Evolutionary conservation across 2,113 vertebrate genomes (phyloP).

Genomic region (Apistogramma diplotaenia): DNA sequence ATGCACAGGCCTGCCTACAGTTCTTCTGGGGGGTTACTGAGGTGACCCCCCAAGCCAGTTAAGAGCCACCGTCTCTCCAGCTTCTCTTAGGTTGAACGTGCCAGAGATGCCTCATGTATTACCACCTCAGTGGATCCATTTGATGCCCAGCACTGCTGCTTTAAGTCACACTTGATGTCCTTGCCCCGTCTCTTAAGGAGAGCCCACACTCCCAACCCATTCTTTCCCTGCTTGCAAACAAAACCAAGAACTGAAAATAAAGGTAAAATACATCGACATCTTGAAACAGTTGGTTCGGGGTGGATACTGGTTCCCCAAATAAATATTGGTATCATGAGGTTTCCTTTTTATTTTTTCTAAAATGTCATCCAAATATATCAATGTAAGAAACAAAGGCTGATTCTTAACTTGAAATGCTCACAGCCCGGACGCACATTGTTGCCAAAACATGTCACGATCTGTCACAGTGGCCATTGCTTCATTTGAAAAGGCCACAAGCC

Average conservation of each 20-base stretch:
- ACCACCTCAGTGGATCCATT: neutral
- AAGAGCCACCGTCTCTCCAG: rapidly evolving
- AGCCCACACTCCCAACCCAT: neutral
- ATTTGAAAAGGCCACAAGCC: neutral
- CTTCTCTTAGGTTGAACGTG: neutral
- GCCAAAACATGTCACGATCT: neutral
- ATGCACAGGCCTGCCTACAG: neutral
- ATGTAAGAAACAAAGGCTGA: neutral
- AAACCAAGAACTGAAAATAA: no score
- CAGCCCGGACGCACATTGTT: neutral
- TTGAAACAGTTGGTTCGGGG: no score
- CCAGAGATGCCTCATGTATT: neutral
- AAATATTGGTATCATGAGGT: neutral
- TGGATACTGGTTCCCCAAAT: no score
- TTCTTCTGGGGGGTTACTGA: neutral
- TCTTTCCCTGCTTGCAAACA: no score
- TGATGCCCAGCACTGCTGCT: neutral
- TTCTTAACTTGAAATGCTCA: neutral
- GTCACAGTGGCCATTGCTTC: neutral
- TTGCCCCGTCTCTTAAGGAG: neutral
- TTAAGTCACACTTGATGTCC: neutral
- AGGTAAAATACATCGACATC: no score
- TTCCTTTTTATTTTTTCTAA: neutral
- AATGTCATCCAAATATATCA: neutral
- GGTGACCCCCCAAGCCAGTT: neutral